A percentile compares a stretch with the other conserved stretches of the same genome.
Evolutionary conservation across 2,888 invertebrate species (phyloP).

Genomic region (Gnatocerus cornutus): DNA sequence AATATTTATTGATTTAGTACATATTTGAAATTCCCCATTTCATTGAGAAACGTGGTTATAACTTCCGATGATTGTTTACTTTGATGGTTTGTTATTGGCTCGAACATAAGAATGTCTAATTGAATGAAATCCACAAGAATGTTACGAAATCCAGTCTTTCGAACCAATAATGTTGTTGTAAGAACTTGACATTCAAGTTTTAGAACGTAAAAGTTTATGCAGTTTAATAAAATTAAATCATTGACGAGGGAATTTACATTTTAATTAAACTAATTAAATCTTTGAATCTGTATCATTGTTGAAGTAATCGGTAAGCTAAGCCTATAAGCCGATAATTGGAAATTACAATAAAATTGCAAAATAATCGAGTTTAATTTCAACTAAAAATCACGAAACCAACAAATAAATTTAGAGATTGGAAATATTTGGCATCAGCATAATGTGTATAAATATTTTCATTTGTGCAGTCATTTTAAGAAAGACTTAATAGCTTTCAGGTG

Average conservation of each 20-base stretch:
- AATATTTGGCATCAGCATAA: no score
- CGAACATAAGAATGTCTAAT: neutral
- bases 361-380: no score
- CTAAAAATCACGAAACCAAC: no score
- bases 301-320: neutral
- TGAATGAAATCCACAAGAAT: conserved; percentile 12
- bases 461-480: no score
- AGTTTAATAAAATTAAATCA: conserved; percentile 35
- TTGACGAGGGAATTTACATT: conserved; percentile 19
- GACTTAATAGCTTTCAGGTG: no score
- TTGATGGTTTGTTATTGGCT: neutral
- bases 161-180: conserved; percentile 10
- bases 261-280: conserved; percentile 35
- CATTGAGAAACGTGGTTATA: neutral
- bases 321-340: neutral
- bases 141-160: conserved; percentile 18
- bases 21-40: neutral
- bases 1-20: neutral
- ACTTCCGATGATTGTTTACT: conserved; percentile 4
- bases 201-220: conserved; percentile 36
- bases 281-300: neutral
- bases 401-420: no score
- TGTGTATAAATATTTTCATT: no score
- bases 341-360: no score
- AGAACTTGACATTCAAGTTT: conserved; percentile 32